Conservation (phyloP, 1,140 invertebrate genomes). For the Meloidogyne hapla region DNA sequence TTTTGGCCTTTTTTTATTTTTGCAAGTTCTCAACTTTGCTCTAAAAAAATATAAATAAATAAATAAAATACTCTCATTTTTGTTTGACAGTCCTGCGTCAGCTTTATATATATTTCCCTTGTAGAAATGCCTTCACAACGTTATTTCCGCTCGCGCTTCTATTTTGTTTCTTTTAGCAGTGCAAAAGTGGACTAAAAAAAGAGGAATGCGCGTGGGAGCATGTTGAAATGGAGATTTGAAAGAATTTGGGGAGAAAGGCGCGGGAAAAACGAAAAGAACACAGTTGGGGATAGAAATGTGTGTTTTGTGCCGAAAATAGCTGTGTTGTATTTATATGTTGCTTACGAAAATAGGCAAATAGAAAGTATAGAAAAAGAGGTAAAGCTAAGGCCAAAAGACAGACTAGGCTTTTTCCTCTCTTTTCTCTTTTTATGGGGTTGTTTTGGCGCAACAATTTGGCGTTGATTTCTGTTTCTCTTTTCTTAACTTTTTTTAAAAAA, state of each 20-base stretch:
- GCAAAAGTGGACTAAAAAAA: background rate
- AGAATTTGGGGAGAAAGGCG: background rate
- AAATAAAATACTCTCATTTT: background rate
- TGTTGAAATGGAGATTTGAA: background rate
- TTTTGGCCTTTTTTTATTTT: background rate
- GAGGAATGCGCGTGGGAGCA: conserved; percentile 1
- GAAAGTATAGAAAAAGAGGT: background rate
- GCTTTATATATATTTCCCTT: background rate
- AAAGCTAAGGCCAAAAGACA: background rate
- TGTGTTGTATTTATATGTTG: background rate
- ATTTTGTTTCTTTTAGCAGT: background rate
- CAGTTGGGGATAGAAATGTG: background rate
- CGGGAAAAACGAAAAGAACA: background rate
- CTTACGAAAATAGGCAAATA: background rate
- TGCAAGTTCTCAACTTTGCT: background rate
- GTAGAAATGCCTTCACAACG: background rate
- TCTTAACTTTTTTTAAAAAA: too few relatives aligned
- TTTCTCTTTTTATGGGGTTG: too few relatives aligned
- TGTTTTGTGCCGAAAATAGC: conserved; percentile 5
- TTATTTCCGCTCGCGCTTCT: background rate
- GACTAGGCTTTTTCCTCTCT: too few relatives aligned
- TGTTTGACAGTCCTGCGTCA: background rate
- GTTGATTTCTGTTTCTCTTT: too few relatives aligned
- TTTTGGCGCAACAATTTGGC: too few relatives aligned
- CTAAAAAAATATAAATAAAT: background rate